Base-by-base conservation (phyloP, 2,888 invertebrate genomes). In the Euplagia quadripunctaria region DNA sequence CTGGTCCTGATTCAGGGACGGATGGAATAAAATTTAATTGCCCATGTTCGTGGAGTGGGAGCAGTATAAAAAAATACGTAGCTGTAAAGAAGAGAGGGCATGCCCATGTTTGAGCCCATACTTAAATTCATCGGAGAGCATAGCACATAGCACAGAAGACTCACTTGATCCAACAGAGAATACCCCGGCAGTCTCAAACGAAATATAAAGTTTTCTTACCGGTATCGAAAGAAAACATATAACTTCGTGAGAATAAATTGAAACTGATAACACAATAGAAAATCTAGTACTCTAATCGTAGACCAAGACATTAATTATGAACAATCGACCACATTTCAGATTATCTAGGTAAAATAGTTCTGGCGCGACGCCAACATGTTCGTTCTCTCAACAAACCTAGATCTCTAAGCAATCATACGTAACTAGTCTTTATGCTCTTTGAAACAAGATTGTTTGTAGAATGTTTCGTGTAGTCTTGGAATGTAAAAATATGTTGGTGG, bases 261-360 rank as follows among this genome's bases (percentile, higher is more conserved):
- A 20, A 8, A 43, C 4, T 68, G 41, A 20, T 68, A 68, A 43
- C 58, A 68, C 64, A 61, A 46, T 49, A 64, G n/a, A 64, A 70
- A 64, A 70, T 64, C 43, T 79, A 77, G 76, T 75, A 79, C 73
- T 71, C 72, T 82, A 79, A 79, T 76, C 68, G 58, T 52, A 74
- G 52, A 70, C 77, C 66, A 64, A 76, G 73, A 75, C 74, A 82
- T 86, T 86, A 81, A 87, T 84, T 86, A 85, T 83, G 85, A 86
- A 78, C 85, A 86, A 85, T 86, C 82, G 83, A 83, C 86, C 78
- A 84, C 77, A 83, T 84, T 85, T 85, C 85, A 85, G 85, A 89
- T 89, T 86, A 89, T 88, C 87, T 88, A 86, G 85, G 84, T 85
- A 84, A 88, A 91, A 90, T 86, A 86, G 85, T 85, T 87, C 85